Percentiles rank a stretch among this genome's conserved stretches.
phyloP scores from a whole-genome alignment of 2,888 invertebrate genomes.

The Diploptera punctata region DNA sequence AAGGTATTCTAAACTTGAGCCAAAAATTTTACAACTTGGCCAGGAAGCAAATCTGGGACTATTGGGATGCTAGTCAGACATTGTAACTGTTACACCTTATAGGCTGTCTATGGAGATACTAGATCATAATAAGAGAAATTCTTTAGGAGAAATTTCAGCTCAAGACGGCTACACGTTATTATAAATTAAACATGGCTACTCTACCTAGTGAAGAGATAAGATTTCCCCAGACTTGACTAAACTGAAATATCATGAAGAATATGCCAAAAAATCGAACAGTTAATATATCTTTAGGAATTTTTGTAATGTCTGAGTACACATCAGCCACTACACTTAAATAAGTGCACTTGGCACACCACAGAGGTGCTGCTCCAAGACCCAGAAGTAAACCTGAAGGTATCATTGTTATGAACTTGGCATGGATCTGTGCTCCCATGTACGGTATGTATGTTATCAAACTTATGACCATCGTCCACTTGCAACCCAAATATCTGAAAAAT shows the following conservation, averaged over 20 bases:
- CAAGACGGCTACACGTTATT: too few species aligned
- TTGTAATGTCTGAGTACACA: neutral
- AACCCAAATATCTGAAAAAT: conserved; percentile 69
- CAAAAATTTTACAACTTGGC: too few species aligned
- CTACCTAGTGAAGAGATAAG: neutral
- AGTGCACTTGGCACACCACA: neutral
- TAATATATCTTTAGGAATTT: neutral
- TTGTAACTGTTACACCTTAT: too few species aligned
- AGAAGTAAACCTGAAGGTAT: conserved; percentile 68
- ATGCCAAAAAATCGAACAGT: neutral
- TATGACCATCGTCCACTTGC: conserved; percentile 70
- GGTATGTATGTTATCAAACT: conserved; percentile 70
- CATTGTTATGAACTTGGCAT: conserved; percentile 67
- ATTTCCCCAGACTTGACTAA: neutral
- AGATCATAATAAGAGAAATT: too few species aligned
- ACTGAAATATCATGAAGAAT: neutral
- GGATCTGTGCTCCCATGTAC: conserved; percentile 72
- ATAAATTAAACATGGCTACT: too few species aligned
- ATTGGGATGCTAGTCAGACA: too few species aligned
- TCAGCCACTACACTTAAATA: neutral
- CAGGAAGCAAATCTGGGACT: too few species aligned
- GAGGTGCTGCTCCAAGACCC: conserved; percentile 53
- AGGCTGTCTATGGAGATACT: too few species aligned
- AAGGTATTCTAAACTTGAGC: too few species aligned
- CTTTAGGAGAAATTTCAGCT: too few species aligned